phyloP scores from a whole-genome alignment of 2,888 invertebrate species.

The Lithophane ornitopus region DNA sequence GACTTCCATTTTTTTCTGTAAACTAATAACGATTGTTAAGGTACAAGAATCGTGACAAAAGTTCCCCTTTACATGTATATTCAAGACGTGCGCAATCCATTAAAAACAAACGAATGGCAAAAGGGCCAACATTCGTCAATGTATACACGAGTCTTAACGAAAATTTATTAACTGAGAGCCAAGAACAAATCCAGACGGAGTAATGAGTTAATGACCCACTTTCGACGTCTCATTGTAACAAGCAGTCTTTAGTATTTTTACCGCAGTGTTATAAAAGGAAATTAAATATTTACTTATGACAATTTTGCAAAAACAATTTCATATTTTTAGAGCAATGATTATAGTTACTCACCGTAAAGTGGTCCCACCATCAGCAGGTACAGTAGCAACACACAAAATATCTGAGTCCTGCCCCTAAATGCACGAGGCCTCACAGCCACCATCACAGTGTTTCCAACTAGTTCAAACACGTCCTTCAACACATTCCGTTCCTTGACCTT shows the following conservation, averaged over 20 bases:
- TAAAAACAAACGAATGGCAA: slow-evolving; percentile 36
- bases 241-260: slow-evolving; percentile 34
- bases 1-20: background rate
- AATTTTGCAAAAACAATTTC: background rate
- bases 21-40: background rate
- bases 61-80: background rate
- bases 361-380: slow-evolving; percentile 88
- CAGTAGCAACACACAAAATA: slow-evolving; percentile 81
- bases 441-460: slow-evolving; percentile 84
- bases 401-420: slow-evolving; percentile 79
- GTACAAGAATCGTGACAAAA: background rate
- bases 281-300: slow-evolving; percentile 23
- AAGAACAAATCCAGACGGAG: slow-evolving; percentile 58
- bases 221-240: slow-evolving; percentile 55
- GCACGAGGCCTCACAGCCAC: slow-evolving; percentile 82
- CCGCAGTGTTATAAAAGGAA: slow-evolving; percentile 26
- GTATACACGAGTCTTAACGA: slow-evolving; percentile 43
- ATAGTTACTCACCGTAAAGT: slow-evolving; percentile 84
- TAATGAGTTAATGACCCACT: slow-evolving; percentile 66
- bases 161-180: slow-evolving; percentile 59
- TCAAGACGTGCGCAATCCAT: slow-evolving; percentile 27
- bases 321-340: background rate
- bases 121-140: slow-evolving; percentile 46
- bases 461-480: slow-evolving; percentile 77
- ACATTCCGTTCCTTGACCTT: slow-evolving; percentile 70